Evolutionary conservation across 64 coral and sea anemone species (phyloP), one percentile per base, ranked within the genome.

Genomic region (Actinia equina): DNA sequence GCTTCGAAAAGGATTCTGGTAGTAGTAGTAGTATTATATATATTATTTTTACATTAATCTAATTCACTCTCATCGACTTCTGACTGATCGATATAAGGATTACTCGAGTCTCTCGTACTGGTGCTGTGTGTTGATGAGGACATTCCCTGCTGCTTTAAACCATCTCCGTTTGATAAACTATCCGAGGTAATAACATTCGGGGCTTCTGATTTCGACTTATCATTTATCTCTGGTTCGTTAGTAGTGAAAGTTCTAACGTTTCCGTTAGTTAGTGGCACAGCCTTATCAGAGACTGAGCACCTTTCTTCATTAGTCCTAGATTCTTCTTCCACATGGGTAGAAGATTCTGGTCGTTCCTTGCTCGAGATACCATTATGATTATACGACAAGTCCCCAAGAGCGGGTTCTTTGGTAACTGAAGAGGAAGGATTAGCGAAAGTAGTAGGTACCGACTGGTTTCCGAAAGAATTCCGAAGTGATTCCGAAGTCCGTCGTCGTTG

Each of bases 401-500:
- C 6, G 23, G 65, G 65, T 74, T 74, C 69, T 74, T 74, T 74
- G 69, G 69, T 41, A 74, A 74, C 13, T 3, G 69, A 74, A 10
- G 69, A 74, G 12, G 69, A 30, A 30, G 69, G 69, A 15, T 74
- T 14, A 14, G 25, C 25, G 14, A 74, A 74, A 16, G 69, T 41
- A 74, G 69, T 41, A 30, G n/a, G 69, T 41, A 41, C 23, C 25
- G n/a, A n/a, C 13, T 74, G 69, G 23, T 81, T 46, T 49, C 49
- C 78, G 6, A 52, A 37, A 8, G 9, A 15, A 52, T 51, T 4
- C 19, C 42, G 49, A 81, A 46, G 27, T 37, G 42, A 49, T 51
- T 51, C 19, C 42, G 49, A 81, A 46, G 20, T 37, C 11, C 78
- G 77, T 52, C 87, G 86, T 42, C 87, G 86, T 42, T 96, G 92